phyloP scores from a whole-genome alignment of 1,140 invertebrate species.

The Polypedilum pembai region DNA sequence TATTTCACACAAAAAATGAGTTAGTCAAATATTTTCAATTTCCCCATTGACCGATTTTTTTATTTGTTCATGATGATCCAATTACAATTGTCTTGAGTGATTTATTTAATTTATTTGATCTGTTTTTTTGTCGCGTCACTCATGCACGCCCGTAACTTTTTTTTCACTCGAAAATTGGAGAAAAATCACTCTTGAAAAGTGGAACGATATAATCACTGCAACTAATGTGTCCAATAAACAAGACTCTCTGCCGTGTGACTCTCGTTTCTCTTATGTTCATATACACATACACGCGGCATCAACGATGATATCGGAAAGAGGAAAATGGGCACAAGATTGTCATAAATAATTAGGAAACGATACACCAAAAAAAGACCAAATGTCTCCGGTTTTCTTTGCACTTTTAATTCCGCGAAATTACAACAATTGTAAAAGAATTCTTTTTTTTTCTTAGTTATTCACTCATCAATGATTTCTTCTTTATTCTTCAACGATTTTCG shows the following conservation, averaged over 20 bases:
- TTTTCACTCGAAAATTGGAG: background rate
- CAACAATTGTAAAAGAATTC: background rate
- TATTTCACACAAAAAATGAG: background rate
- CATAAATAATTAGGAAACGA: slow-evolving; percentile 25
- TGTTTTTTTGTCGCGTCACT: background rate
- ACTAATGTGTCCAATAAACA: slow-evolving; percentile 18
- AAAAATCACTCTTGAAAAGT: background rate
- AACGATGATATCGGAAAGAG: slow-evolving; percentile 16
- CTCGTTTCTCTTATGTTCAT: background rate
- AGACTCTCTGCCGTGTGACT: background rate
- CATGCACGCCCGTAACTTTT: background rate
- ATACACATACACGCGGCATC: background rate
- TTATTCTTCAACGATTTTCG: slow-evolving; percentile 21
- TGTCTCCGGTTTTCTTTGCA: background rate
- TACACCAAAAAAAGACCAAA: background rate
- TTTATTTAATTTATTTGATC: slow-evolving; percentile 3
- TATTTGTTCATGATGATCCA: background rate
- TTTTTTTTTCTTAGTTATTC: background rate
- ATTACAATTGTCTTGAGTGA: slow-evolving; percentile 6
- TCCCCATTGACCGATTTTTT: background rate
- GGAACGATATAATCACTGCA: slow-evolving; percentile 11
- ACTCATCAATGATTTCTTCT: slow-evolving; percentile 1
- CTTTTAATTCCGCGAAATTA: background rate
- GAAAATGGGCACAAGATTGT: slow-evolving; percentile 27
- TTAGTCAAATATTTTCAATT: slow-evolving; percentile 28